phyloP scores from a whole-genome alignment of 2,113 vertebrate species.

The Pseudorhombus dupliciocellatus region DNA sequence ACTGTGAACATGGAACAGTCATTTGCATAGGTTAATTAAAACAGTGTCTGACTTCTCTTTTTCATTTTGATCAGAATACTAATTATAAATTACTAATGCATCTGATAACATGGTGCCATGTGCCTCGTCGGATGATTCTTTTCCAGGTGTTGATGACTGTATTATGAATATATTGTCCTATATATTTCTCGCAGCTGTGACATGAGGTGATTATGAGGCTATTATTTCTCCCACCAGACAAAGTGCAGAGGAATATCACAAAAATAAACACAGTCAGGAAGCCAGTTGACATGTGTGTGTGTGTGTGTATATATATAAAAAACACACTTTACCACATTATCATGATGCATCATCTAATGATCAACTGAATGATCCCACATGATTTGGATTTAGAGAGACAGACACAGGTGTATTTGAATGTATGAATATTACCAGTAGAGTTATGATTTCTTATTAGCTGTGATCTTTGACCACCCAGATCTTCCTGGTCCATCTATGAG shows the following conservation, averaged over 20 bases:
- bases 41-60: constrained; percentile 69
- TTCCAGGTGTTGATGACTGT: constrained; percentile 19
- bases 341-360: neutral
- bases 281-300: neutral
- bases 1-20: constrained; percentile 64
- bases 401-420: too few relatives aligned
- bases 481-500: too few relatives aligned
- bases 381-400: neutral
- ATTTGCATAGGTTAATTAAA: constrained; percentile 84
- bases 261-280: neutral
- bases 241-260: neutral
- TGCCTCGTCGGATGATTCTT: constrained; percentile 34
- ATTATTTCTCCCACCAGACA: neutral
- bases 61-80: constrained; percentile 71
- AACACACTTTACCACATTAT: neutral
- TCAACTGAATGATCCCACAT: neutral
- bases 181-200: neutral
- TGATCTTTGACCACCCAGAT: too few relatives aligned
- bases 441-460: too few relatives aligned
- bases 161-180: neutral
- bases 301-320: neutral
- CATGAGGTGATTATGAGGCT: neutral
- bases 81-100: constrained; percentile 69
- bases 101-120: constrained; percentile 55
- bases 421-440: too few relatives aligned